These are phyloP conservation scores for Ornithoptera alexandrae DNA, from an alignment of 2,888 invertebrate species.

Conservation along the genomic window DNA sequence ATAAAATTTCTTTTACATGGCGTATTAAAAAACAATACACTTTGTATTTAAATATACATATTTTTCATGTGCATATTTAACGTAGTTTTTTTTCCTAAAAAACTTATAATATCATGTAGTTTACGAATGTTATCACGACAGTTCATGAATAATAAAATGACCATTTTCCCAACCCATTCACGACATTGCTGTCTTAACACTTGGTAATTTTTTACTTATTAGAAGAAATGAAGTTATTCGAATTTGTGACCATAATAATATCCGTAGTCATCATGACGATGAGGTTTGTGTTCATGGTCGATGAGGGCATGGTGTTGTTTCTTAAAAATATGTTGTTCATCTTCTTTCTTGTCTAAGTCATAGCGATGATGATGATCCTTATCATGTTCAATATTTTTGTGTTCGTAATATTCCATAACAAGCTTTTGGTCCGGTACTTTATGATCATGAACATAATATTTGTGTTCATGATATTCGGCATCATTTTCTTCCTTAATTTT, in stretches of 20 bases:
- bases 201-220: background rate
- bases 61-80: background rate
- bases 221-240: background rate
- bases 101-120: constrained; percentile 1
- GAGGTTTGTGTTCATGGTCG: constrained; percentile 1
- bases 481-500: constrained; percentile 23
- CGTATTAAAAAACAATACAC: no score
- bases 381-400: background rate
- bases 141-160: background rate
- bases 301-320: constrained; percentile 1
- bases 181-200: background rate
- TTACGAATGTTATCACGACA: background rate
- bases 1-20: no score
- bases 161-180: background rate
- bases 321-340: constrained; percentile 7
- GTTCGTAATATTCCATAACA: constrained; percentile 18
- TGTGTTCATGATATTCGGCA: constrained; percentile 38
- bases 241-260: constrained; percentile 6
- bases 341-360: background rate
- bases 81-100: background rate
- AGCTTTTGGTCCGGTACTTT: constrained; percentile 7
- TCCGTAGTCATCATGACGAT: background rate
- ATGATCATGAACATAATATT: constrained; percentile 25
- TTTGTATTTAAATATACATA: background rate
- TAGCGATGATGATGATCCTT: constrained; percentile 3